These are phyloP conservation scores for Orchesella flavescens DNA, from an alignment of 2,888 invertebrate species.

Conservation along the genomic window DNA sequence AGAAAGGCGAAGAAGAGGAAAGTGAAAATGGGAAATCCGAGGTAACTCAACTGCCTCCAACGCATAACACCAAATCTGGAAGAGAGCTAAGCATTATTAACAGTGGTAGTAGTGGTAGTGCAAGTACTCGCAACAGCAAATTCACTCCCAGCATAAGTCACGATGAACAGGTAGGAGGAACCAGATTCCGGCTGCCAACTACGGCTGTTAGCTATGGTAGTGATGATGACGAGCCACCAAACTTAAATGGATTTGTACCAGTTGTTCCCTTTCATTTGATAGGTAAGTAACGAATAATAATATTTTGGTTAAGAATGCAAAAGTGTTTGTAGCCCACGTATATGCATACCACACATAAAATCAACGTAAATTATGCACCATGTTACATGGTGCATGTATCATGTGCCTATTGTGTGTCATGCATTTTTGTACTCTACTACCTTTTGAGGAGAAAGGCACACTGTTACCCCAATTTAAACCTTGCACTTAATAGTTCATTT, in stretches of 20 bases:
- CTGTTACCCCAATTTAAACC: too few relatives aligned
- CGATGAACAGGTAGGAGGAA: constrained; percentile 39
- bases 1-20: constrained; percentile 53
- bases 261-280: constrained; percentile 54
- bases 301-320: neutral
- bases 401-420: too few relatives aligned
- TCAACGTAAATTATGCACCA: neutral
- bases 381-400: too few relatives aligned
- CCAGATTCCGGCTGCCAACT: constrained; percentile 42
- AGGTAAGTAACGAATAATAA: constrained; percentile 14
- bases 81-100: constrained; percentile 22
- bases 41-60: constrained; percentile 58
- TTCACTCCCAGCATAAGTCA: constrained; percentile 42
- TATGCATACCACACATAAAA: neutral
- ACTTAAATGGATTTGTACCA: constrained; percentile 58
- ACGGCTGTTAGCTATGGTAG: constrained; percentile 26
- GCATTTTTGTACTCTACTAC: too few relatives aligned
- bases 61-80: constrained; percentile 59
- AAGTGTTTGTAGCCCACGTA: neutral
- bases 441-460: too few relatives aligned
- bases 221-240: constrained; percentile 33
- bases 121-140: constrained; percentile 31
- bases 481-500: too few relatives aligned
- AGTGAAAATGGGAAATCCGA: constrained; percentile 61
- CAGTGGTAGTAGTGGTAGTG: constrained; percentile 31